phyloP scores from a whole-genome alignment of 2,797 vertebrate genomes.

The Malurus leucopterus region DNA sequence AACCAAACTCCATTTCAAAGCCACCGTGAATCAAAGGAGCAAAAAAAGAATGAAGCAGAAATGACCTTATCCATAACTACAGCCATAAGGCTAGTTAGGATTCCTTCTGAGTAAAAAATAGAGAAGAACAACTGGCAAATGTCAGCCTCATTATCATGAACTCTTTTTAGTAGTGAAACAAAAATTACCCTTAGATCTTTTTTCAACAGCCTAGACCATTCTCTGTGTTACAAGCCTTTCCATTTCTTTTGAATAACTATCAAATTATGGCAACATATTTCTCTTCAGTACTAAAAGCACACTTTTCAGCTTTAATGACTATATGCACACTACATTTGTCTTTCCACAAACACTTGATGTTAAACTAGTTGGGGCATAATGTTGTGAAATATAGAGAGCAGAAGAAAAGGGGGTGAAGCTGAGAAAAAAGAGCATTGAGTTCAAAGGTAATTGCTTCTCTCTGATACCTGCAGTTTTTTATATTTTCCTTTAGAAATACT shows the following conservation, averaged over 20 bases:
- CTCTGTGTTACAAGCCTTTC: not conserved
- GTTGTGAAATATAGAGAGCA: not conserved
- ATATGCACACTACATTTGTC: not conserved
- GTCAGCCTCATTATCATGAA: constrained; percentile 45
- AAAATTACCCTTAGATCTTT: constrained; percentile 29
- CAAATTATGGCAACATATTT: not conserved
- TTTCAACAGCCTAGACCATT: not conserved
- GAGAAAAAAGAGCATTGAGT: not conserved
- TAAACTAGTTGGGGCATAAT: constrained; percentile 4
- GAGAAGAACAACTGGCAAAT: constrained; percentile 61
- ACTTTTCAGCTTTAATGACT: not conserved
- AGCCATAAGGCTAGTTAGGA: constrained; percentile 32
- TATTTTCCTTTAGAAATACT: not conserved
- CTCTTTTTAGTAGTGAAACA: constrained; percentile 38
- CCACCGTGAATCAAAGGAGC: not conserved
- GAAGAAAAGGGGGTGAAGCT: not conserved
- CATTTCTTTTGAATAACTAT: constrained; percentile 4
- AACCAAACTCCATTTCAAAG: constrained; percentile 27
- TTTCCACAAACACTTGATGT: not conserved
- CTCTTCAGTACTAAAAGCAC: not conserved
- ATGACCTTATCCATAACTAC: constrained; percentile 21
- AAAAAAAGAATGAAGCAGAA: constrained; percentile 25
- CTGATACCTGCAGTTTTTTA: not conserved
- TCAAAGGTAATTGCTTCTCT: constrained; percentile 10
- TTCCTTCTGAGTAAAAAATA: constrained; percentile 62